Evolutionary conservation across 1,140 invertebrate species (phyloP).

Genomic region (Helicoverpa zea): DNA sequence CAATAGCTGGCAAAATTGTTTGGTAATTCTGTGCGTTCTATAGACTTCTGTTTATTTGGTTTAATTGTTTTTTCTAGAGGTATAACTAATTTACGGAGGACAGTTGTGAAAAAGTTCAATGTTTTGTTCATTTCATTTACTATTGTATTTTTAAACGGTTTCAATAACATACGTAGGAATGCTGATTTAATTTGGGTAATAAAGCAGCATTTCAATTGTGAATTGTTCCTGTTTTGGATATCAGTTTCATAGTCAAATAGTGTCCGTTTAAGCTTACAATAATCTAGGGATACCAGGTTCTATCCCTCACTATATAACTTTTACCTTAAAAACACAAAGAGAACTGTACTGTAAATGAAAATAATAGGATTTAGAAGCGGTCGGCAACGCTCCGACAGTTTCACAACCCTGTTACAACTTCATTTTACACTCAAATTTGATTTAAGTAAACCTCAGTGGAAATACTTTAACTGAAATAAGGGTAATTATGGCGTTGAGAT

Average conservation of each 20-base stretch:
- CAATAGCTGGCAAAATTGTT: not conserved
- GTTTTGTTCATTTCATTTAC: too few species aligned
- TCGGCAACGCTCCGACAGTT: slow-evolving; percentile 53
- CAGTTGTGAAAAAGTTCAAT: too few species aligned
- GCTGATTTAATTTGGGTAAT: too few species aligned
- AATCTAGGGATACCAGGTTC: too few species aligned
- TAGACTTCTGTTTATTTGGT: not conserved
- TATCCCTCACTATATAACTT: too few species aligned
- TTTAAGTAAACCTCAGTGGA: slow-evolving; percentile 28
- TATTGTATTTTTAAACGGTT: too few species aligned
- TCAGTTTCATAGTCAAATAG: too few species aligned
- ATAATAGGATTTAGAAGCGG: slow-evolving; percentile 50
- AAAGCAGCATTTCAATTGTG: too few species aligned
- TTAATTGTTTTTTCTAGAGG: not conserved
- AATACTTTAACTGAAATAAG: slow-evolving; percentile 7
- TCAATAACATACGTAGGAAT: too few species aligned
- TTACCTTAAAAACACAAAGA: not conserved
- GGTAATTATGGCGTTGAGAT: slow-evolving; percentile 1
- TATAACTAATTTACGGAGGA: too few species aligned
- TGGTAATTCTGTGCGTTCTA: not conserved
- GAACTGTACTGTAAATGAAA: slow-evolving; percentile 28
- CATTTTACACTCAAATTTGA: slow-evolving; percentile 46
- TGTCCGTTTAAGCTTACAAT: too few species aligned
- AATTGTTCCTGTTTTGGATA: too few species aligned
- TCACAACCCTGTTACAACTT: slow-evolving; percentile 57